Conservation (phyloP, 2,888 invertebrate genomes). For the Cosmia pyralina region DNA sequence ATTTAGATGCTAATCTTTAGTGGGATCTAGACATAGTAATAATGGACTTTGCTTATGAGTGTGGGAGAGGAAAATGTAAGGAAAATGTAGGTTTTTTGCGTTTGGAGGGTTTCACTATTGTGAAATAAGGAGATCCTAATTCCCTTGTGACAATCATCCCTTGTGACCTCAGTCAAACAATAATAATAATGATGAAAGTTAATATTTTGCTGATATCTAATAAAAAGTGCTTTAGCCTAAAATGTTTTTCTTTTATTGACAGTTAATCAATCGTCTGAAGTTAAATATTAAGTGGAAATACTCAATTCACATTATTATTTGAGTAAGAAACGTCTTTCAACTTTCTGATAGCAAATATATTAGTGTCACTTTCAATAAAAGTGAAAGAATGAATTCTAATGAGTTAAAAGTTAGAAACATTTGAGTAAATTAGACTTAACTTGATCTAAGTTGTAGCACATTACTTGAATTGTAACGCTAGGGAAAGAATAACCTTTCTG, state of each 20-base stretch:
- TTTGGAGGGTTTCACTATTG: background rate
- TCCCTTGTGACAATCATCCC: background rate
- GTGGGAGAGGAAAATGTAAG: slow-evolving; percentile 14
- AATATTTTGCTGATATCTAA: background rate
- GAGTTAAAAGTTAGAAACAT: slow-evolving; percentile 42
- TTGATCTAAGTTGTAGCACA: slow-evolving; percentile 30
- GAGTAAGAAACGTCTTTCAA: slow-evolving; percentile 28
- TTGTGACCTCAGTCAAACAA: background rate
- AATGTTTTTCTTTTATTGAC: background rate
- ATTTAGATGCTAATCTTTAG: slow-evolving; percentile 48
- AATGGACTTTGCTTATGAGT: slow-evolving; percentile 10
- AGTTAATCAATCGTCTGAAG: slow-evolving; percentile 4
- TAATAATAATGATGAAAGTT: background rate
- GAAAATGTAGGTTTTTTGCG: slow-evolving; percentile 8
- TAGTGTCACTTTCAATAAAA: slow-evolving; percentile 38
- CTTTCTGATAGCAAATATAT: slow-evolving; percentile 47
- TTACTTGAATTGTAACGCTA: slow-evolving; percentile 32
- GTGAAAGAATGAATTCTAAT: slow-evolving; percentile 39
- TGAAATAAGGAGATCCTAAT: background rate
- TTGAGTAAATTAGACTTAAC: slow-evolving; percentile 37
- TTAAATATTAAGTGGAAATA: slow-evolving; percentile 20
- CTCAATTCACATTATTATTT: slow-evolving; percentile 16
- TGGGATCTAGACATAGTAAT: slow-evolving; percentile 28
- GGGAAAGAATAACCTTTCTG: slow-evolving; percentile 32
- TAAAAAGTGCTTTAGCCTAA: background rate